A percentile compares a stretch with the other conserved stretches of the same genome.
phyloP scores from a whole-genome alignment of 2,888 invertebrate species.

The Vesta saturnalis region DNA sequence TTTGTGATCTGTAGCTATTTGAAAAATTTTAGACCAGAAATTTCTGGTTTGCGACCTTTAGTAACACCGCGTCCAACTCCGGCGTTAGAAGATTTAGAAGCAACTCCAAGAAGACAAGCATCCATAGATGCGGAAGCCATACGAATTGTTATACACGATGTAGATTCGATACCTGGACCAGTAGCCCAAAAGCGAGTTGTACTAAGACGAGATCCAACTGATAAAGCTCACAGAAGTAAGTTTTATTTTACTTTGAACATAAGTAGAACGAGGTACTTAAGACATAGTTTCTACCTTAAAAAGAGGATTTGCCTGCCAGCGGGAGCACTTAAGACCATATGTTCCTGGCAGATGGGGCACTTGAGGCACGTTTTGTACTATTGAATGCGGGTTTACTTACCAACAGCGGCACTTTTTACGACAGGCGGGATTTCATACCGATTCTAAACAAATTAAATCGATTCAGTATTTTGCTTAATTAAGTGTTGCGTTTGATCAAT shows the following conservation, averaged over 20 bases:
- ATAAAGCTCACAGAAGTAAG: conserved; percentile 89
- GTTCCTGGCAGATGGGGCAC: too few species aligned
- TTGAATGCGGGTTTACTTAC: too few species aligned
- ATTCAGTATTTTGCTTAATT: too few species aligned
- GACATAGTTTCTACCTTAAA: too few species aligned
- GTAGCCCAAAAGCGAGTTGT: conserved; percentile 78
- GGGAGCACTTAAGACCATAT: too few species aligned
- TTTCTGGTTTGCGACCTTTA: conserved; percentile 65
- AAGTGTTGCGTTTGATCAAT: too few species aligned
- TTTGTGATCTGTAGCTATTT: not conserved
- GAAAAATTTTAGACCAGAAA: conserved; percentile 72
- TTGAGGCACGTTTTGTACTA: too few species aligned
- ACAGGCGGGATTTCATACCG: too few species aligned
- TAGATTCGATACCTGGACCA: conserved; percentile 76
- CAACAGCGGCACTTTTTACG: too few species aligned
- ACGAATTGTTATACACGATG: conserved; percentile 92
- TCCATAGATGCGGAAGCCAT: conserved; percentile 92
- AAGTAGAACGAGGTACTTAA: too few species aligned
- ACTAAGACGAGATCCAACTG: conserved; percentile 80
- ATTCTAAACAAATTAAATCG: too few species aligned
- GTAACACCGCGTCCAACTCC: conserved; percentile 69
- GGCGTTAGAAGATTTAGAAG: conserved; percentile 71
- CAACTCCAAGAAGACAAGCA: conserved; percentile 78
- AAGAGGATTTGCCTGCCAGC: too few species aligned
- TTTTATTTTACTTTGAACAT: conserved; percentile 47